Percentiles rank a stretch among this genome's conserved stretches.
These are phyloP conservation scores for Pluvianellus socialis DNA, from an alignment of 2,113 vertebrate genomes.

Conservation along the genomic window DNA sequence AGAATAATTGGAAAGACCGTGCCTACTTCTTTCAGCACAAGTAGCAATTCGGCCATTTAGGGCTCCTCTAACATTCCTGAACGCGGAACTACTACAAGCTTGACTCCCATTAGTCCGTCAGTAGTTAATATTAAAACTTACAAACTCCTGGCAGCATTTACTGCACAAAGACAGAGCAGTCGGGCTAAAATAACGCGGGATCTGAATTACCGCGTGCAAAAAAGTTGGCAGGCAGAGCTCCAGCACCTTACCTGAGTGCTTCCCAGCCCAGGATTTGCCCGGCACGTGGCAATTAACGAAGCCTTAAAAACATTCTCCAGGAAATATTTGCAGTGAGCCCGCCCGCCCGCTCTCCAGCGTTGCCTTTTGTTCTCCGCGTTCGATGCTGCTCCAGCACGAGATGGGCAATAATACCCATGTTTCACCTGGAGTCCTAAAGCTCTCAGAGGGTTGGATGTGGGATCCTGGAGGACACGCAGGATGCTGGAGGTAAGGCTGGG, in stretches of 20 bases:
- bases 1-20: conserved; percentile 69
- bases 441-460: background rate
- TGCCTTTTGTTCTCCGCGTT: background rate
- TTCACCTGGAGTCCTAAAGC: background rate
- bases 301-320: background rate
- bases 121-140: background rate
- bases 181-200: background rate
- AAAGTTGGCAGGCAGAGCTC: background rate
- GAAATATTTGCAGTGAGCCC: background rate
- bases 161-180: background rate
- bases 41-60: conserved; percentile 69
- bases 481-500: background rate
- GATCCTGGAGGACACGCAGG: background rate
- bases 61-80: conserved; percentile 58
- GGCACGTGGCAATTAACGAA: background rate
- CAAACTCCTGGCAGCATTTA: conserved; percentile 3
- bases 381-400: background rate
- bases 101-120: background rate
- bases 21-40: conserved; percentile 65
- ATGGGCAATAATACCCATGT: accelerated
- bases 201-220: background rate
- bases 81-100: background rate
- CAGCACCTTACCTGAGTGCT: background rate
- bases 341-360: accelerated
- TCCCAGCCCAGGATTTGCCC: background rate